Evolutionary conservation across 1,140 invertebrate species (phyloP), one percentile per base, ranked within the genome.

Genomic region (Eulimnadia texana): DNA sequence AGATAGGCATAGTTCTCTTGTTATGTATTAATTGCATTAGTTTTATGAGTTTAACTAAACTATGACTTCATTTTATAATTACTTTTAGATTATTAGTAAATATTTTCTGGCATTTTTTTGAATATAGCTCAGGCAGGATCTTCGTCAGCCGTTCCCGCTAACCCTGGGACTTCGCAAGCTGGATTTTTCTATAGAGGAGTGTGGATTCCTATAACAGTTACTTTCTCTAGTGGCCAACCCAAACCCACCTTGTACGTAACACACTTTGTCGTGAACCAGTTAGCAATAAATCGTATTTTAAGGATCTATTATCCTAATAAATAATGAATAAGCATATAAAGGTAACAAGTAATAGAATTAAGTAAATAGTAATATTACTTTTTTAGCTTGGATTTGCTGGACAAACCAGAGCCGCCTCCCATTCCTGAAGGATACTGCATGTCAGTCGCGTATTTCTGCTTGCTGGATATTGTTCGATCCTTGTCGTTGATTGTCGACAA

Each of bases 401-500:
- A 98, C 68, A 93, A 94, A 73, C 80, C 86, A 9, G 94, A 98
- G 67, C 87, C 92, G n/a, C 93, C 92, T 0, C 74, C 80, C 33
- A 86, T 97, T 65, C 88, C 90, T 13, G 92, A 97, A 66, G 93
- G 93, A 9, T 98, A 98, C 77, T 91, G 92, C 29, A 87, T 98
- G 59, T 95, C 93, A 0, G 80, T 97, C 24, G 92, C 92, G 0
- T 97, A 94, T 74, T 85, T 88, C 28, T 92, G 90, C 72, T 75
- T 98, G 10, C 74, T 95, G 66, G 93, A 96, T 69, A 84, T 93
- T 60, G 86, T 90, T 56, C 77, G 86, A 2, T 90, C 87, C 2
- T 82, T 90, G 50, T 80, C 84, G 24, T 72, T 85, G 23, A 79
- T 79, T 0, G 81, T 86, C 27, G 78, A 80, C 55, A 84, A 81